Conservation (phyloP, 2,113 vertebrate species). For the Syngnathus scovelli region DNA sequence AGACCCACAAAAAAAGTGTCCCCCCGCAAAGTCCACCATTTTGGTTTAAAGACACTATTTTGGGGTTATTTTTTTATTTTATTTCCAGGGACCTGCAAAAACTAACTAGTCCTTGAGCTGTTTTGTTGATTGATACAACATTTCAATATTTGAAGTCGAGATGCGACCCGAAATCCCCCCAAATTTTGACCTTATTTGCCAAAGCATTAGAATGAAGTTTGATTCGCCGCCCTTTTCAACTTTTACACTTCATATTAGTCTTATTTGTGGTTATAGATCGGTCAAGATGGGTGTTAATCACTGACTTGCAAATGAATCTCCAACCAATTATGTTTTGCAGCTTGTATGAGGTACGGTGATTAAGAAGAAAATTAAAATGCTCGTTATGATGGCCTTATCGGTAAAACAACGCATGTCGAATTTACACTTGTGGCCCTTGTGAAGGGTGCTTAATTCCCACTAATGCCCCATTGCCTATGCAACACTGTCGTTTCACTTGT, state of each 20-base stretch:
- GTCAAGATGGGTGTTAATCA: not conserved
- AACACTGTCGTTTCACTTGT: conserved; percentile 65
- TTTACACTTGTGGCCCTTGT: conserved; percentile 85
- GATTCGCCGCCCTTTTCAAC: not conserved
- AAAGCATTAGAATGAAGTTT: not conserved
- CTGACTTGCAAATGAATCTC: not conserved
- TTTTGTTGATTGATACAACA: no score
- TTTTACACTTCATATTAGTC: not conserved
- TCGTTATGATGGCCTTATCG: conserved; percentile 90
- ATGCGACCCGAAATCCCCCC: no score
- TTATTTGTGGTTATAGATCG: conserved; percentile 5
- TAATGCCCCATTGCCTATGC: conserved; percentile 98
- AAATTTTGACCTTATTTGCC: no score
- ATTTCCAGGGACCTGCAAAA: no score
- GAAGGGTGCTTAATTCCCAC: conserved; percentile 89
- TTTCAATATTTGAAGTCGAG: no score
- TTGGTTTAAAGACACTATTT: no score
- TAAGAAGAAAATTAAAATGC: conserved; percentile 85
- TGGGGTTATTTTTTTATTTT: no score
- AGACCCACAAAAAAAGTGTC: not conserved
- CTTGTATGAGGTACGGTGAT: conserved; percentile 61
- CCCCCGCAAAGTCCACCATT: no score
- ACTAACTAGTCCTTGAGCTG: no score
- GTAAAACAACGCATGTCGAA: conserved; percentile 78
- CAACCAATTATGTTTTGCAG: conserved; percentile 46